phyloP scores from a whole-genome alignment of 2,888 invertebrate genomes.

The Augochlorella aurata region DNA sequence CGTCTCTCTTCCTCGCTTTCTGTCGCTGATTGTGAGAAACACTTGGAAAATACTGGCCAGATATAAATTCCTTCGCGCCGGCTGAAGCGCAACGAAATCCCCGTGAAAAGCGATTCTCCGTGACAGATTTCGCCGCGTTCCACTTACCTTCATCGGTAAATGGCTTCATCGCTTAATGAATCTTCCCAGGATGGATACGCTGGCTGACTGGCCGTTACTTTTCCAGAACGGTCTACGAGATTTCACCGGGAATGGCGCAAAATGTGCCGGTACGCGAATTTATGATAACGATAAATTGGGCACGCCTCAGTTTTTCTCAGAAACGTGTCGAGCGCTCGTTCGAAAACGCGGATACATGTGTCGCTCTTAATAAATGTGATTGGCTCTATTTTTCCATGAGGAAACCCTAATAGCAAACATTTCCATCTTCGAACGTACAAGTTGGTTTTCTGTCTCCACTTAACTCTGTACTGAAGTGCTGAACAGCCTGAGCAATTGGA shows the following conservation, averaged over 20 bases:
- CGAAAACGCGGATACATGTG: background rate
- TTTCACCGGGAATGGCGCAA: background rate
- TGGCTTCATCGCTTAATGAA: constrained; percentile 33
- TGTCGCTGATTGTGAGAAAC: constrained; percentile 38
- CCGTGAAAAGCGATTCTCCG: constrained; percentile 29
- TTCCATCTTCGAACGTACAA: too few species aligned
- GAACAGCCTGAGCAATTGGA: too few species aligned
- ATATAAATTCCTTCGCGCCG: constrained; percentile 61
- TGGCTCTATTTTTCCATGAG: background rate
- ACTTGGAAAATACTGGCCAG: constrained; percentile 51
- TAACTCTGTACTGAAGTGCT: too few species aligned
- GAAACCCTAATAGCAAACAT: too few species aligned
- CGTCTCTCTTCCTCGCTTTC: constrained; percentile 8
- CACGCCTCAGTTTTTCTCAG: background rate
- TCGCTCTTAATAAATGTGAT: background rate
- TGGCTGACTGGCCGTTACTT: constrained; percentile 14
- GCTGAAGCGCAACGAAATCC: constrained; percentile 40
- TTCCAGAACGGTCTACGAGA: background rate
- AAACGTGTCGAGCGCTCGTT: background rate
- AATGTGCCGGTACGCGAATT: background rate
- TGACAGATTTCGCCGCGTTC: constrained; percentile 30
- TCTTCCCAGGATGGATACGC: constrained; percentile 12
- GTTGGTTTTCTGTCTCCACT: too few species aligned
- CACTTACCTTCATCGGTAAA: constrained; percentile 33
- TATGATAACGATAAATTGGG: constrained; percentile 4